Percentiles rank a stretch among this genome's conserved stretches.
phyloP scores from a whole-genome alignment of 53 echinoderm and acorn worm species.

The Apostichopus leukothele region DNA sequence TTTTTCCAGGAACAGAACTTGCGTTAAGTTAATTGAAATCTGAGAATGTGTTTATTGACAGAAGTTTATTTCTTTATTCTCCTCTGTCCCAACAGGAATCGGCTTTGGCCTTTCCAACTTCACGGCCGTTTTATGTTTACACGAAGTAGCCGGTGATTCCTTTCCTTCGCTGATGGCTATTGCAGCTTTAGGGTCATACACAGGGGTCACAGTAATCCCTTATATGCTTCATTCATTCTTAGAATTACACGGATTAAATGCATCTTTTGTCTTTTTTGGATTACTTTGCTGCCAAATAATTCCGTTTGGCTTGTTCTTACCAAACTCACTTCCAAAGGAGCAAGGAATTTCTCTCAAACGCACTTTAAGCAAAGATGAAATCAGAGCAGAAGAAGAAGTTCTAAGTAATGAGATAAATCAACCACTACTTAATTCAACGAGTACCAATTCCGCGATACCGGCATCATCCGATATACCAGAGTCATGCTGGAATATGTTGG shows the following conservation, averaged over 20 bases:
- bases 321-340: not conserved
- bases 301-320: not conserved
- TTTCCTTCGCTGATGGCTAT: slow-evolving; percentile 20
- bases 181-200: not conserved
- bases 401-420: no score
- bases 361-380: not conserved
- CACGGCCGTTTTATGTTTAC: not conserved
- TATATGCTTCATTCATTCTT: not conserved
- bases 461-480: not conserved
- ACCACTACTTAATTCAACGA: not conserved
- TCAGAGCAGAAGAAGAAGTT: not conserved
- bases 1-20: no score
- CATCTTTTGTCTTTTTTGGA: slow-evolving; percentile 1
- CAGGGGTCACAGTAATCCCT: not conserved
- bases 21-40: no score
- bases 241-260: not conserved
- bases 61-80: not conserved
- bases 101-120: slow-evolving; percentile 12
- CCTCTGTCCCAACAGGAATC: not conserved
- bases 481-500: not conserved
- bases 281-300: not conserved
- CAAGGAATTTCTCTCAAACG: not conserved
- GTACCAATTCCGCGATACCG: not conserved
- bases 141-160: not conserved
- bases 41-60: no score